Conservation (phyloP, 2,888 invertebrate species). For the Melinaea marsaeus region DNA sequence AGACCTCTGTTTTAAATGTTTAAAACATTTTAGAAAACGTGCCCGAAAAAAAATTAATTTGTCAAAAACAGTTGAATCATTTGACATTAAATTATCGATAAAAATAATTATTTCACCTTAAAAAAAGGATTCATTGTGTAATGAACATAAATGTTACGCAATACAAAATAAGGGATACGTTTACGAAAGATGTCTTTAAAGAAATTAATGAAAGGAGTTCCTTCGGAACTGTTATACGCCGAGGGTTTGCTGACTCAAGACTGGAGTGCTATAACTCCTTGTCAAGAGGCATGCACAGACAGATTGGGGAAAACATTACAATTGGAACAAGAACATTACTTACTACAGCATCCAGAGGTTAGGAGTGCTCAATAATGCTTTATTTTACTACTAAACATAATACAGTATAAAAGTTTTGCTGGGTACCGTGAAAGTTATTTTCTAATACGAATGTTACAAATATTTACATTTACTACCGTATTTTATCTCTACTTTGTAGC, state of each 20-base stretch:
- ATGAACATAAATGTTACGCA: neutral
- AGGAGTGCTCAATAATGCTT: conserved; percentile 6
- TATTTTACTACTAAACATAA: neutral
- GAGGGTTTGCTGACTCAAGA: conserved; percentile 55
- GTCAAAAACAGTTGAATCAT: too few relatives aligned
- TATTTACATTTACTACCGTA: neutral
- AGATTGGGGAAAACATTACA: conserved; percentile 54
- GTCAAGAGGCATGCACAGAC: conserved; percentile 50
- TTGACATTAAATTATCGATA: too few relatives aligned
- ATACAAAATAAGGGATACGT: neutral
- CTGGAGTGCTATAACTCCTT: conserved; percentile 43
- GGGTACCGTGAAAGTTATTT: too few relatives aligned
- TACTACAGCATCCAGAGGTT: conserved; percentile 62
- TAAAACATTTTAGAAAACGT: too few relatives aligned
- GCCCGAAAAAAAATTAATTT: too few relatives aligned
- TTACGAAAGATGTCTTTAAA: conserved; percentile 46
- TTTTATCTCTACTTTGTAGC: neutral
- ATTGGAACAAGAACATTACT: conserved; percentile 60
- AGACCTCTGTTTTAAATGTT: too few relatives aligned
- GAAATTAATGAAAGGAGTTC: conserved; percentile 46
- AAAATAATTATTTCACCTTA: too few relatives aligned
- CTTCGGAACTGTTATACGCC: conserved; percentile 41
- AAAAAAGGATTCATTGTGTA: too few relatives aligned
- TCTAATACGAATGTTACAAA: neutral
- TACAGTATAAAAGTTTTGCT: too few relatives aligned